Evolutionary conservation across 2,113 vertebrate genomes (phyloP), one percentile per base, ranked within the genome.

Genomic region (Pseudorasbora parva): DNA sequence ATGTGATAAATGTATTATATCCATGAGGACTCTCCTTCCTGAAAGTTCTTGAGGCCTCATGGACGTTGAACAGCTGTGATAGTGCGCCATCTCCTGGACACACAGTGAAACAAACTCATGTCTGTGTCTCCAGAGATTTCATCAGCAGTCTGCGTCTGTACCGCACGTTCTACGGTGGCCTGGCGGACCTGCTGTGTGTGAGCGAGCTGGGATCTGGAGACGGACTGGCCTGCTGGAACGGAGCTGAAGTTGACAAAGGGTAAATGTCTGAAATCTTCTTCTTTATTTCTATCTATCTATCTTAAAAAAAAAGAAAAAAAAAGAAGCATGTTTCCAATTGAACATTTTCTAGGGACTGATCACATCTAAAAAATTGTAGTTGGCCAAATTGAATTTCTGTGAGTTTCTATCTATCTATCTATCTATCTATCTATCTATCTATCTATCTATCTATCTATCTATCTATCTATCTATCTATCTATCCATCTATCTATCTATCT

Each of bases 171-270:
- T 97, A 96, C 0, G 91, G 95, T 0, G 88, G 92, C 82, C 90
- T 98, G 91, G 94, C 95, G 0, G 95, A 97, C 89, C 93, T 94
- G 73, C 90, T 96, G 71, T 97, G 97, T 5, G 43, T 90, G 37
- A 94, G 88, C 0, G 94, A 97, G 45, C 88, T 97, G 86, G 94
- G 95, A 0, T 94, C 95, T 4, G 87, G 87, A 0, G 93, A 95
- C 0, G 94, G 95, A 0, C 66, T 86, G 12, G 91, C 91, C 0
- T 98, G 97, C 83, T 98, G 97, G 96, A 95, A 96, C 0, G 95
- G 96, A 86, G 95, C 94, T 4, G 92, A 94, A 37, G 11, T 95
- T 0, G 91, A 95, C 0, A 93, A 91, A 89, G 97, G 97, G 96
- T 97, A 93, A 45, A 91, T 73, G 21, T 30, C 77, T 33, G 5